Conservation (phyloP, 2,113 vertebrate genomes). For the Neotoma lepida region DNA sequence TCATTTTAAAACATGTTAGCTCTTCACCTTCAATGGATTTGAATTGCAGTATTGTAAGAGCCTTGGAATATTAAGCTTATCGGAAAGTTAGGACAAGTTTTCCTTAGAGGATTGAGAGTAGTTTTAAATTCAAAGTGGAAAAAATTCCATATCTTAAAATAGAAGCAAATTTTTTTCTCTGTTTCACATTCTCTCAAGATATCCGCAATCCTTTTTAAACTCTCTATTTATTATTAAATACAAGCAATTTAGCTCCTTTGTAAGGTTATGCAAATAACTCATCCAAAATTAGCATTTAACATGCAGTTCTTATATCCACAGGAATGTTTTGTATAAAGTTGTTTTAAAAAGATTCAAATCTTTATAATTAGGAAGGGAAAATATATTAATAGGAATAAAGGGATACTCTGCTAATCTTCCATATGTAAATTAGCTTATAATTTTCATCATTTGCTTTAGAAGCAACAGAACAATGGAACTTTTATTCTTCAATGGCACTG, state of each 20-base stretch:
- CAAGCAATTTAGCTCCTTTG: conserved; percentile 83
- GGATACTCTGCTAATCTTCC: conserved; percentile 87
- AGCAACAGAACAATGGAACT: conserved; percentile 84
- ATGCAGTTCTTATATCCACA: conserved; percentile 83
- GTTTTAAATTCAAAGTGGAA: conserved; percentile 72
- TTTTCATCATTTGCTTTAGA: conserved; percentile 86
- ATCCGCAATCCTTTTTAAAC: conserved; percentile 64
- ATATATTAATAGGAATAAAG: conserved; percentile 89
- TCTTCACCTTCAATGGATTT: conserved; percentile 73
- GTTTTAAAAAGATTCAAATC: conserved; percentile 89
- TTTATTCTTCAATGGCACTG: conserved; percentile 79
- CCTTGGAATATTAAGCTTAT: conserved; percentile 71
- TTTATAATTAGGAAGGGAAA: conserved; percentile 89
- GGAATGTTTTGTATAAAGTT: conserved; percentile 86
- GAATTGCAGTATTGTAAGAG: conserved; percentile 56
- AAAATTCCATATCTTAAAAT: conserved; percentile 73
- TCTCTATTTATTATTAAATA: conserved; percentile 82
- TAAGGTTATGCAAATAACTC: conserved; percentile 84
- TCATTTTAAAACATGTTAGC: conserved; percentile 71
- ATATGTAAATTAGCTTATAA: conserved; percentile 87
- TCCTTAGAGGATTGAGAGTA: conserved; percentile 54
- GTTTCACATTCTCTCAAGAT: conserved; percentile 76
- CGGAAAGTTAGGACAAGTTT: conserved; percentile 70
- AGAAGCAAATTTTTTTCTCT: conserved; percentile 76
- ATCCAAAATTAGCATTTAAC: conserved; percentile 84